A percentile compares a stretch with the other conserved stretches of the same genome.
These are phyloP conservation scores for Leuciscus idus DNA, from an alignment of 2,113 vertebrate genomes.

Conservation along the genomic window DNA sequence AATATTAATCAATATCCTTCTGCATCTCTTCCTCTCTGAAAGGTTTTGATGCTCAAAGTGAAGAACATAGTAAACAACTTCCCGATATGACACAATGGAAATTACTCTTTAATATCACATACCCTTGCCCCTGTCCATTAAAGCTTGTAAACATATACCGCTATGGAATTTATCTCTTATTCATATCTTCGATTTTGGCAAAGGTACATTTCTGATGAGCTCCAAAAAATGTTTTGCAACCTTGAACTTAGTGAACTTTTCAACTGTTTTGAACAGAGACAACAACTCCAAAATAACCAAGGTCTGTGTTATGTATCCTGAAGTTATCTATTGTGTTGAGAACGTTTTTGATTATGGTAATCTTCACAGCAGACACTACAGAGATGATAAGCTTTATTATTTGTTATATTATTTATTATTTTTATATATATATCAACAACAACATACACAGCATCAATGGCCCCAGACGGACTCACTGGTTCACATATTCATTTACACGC, in stretches of 20 bases:
- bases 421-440: neutral
- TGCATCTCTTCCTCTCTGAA: conserved; percentile 29
- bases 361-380: neutral
- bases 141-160: conserved; percentile 13
- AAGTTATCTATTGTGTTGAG: neutral
- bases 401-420: neutral
- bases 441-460: conserved; percentile 18
- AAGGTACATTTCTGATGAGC: neutral
- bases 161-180: neutral
- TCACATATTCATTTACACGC: conserved; percentile 35
- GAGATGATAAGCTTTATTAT: conserved; percentile 12
- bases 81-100: conserved; percentile 2
- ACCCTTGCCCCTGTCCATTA: neutral
- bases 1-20: conserved; percentile 42
- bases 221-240: neutral
- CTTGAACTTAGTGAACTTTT: neutral
- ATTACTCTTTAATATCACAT: neutral
- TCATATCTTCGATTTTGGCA: neutral
- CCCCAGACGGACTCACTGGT: conserved; percentile 29
- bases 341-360: neutral
- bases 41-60: conserved; percentile 23
- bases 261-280: neutral
- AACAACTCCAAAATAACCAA: neutral
- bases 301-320: neutral
- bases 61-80: neutral